These are phyloP conservation scores for Caradrina kadenii DNA, from an alignment of 2,888 invertebrate species.

Conservation along the genomic window DNA sequence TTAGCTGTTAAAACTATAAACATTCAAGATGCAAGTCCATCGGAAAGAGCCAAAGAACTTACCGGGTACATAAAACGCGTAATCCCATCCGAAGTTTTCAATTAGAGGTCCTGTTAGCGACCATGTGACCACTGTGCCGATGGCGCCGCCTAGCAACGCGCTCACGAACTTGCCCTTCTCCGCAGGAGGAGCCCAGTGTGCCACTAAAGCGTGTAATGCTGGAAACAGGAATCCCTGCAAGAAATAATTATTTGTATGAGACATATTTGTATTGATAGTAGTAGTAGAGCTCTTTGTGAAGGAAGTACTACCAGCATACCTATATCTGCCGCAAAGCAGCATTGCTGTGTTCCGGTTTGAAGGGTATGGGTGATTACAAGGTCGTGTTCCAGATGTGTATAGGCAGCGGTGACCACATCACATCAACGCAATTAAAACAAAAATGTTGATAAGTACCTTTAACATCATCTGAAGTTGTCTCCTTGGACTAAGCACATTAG, in stretches of 20 bases:
- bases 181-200: constrained; percentile 93
- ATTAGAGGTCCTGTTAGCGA: constrained; percentile 92
- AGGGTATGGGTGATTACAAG: no score
- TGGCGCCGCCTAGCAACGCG: constrained; percentile 92
- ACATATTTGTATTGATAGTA: no score
- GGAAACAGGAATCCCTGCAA: constrained; percentile 91
- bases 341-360: no score
- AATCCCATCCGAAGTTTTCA: constrained; percentile 92
- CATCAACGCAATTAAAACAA: no score
- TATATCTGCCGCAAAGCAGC: no score
- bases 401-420: no score
- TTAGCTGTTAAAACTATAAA: constrained; percentile 24
- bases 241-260: constrained; percentile 7
- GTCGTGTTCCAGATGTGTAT: no score
- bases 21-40: constrained; percentile 11
- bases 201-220: constrained; percentile 92
- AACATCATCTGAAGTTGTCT: no score
- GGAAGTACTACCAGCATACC: no score
- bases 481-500: background rate
- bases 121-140: constrained; percentile 93
- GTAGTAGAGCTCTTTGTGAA: no score
- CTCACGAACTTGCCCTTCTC: constrained; percentile 94
- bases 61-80: constrained; percentile 92
- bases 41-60: constrained; percentile 48
- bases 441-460: no score